Evolutionary conservation across 1,140 invertebrate genomes (phyloP), one percentile per base, ranked within the genome.

Genomic region (Carposina sasakii): DNA sequence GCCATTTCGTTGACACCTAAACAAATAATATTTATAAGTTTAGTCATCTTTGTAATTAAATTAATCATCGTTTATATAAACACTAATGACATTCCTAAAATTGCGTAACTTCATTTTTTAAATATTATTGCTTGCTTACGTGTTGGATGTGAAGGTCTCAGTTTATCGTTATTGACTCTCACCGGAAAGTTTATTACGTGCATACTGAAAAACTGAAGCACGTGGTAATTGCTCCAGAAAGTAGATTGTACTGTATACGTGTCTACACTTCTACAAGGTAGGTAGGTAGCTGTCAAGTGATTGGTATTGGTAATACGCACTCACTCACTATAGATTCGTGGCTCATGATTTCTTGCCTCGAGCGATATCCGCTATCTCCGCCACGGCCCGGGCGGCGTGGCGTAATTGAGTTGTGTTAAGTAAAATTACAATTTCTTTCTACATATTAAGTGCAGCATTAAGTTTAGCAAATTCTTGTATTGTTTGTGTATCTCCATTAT

Each of bases 71-170:
- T n/a, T n/a, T n/a, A n/a, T n/a, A n/a, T n/a, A n/a, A n/a, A n/a
- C 40, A 19, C 46, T 61, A 57, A 56, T 55, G 59, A 63, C 67
- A 67, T 63, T 54, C 54, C 47, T 58, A 66, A 68, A 81, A 83
- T 83, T 83, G 79, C 79, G 79, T 83, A 83, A 83, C 77, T 72
- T 75, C 78, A 76, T 73, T 79, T 74, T 72, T 79, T 69, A 58
- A 68, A 77, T 70, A n/a, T 71, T 67, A 65, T 67, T 71, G 69
- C 71, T 70, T 78, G 79, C 79, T 81, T 81, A 83, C 79, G 79
- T 83, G 79, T 83, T 81, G 74, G 66, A 59, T 54, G 67, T 81
- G 71, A 83, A 81, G 79, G 75, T 83, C 77, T 79, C 63, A 67
- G 68, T 65, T 70, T 55, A 62, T 59, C 63, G 72, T 69, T 81